A percentile compares a stretch with the other conserved stretches of the same genome.
phyloP scores from a whole-genome alignment of 2,888 invertebrate genomes.

The Brachynemurus nebulosus region DNA sequence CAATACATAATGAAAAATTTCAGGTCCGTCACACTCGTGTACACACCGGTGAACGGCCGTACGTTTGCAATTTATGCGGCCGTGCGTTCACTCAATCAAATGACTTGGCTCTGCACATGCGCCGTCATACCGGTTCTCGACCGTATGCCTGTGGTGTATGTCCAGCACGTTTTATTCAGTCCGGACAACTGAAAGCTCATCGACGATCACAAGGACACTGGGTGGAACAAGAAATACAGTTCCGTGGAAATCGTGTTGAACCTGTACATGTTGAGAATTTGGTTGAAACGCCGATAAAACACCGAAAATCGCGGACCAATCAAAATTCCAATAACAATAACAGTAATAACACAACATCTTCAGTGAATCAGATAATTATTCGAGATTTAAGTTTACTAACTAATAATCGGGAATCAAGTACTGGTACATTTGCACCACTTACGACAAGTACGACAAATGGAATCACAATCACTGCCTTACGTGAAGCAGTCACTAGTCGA shows the following conservation, averaged over 20 bases:
- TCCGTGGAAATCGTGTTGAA: conserved; percentile 9
- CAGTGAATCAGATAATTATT: background rate
- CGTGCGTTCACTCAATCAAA: conserved; percentile 53
- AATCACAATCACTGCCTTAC: conserved; percentile 10
- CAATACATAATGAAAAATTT: too few species aligned
- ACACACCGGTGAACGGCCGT: conserved; percentile 33
- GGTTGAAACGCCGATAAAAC: conserved; percentile 9
- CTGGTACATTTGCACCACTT: background rate
- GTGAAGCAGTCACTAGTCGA: background rate
- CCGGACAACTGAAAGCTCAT: conserved; percentile 44
- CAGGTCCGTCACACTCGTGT: conserved; percentile 32
- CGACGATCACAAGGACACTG: conserved; percentile 34
- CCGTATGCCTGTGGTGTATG: conserved; percentile 53
- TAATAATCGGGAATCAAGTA: background rate
- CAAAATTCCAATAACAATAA: background rate
- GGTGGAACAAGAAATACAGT: conserved; percentile 10
- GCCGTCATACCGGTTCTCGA: conserved; percentile 54
- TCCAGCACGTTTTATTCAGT: conserved; percentile 52
- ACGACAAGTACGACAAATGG: conserved; percentile 9
- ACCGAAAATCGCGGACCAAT: conserved; percentile 4
- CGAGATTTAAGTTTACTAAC: background rate
- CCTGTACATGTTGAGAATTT: conserved; percentile 10
- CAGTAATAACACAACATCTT: background rate
- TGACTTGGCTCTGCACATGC: conserved; percentile 52
- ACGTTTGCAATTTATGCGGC: conserved; percentile 31